A percentile compares a stretch with the other conserved stretches of the same genome.
phyloP scores from a whole-genome alignment of 2,888 invertebrate genomes.

The Zygaena filipendulae region DNA sequence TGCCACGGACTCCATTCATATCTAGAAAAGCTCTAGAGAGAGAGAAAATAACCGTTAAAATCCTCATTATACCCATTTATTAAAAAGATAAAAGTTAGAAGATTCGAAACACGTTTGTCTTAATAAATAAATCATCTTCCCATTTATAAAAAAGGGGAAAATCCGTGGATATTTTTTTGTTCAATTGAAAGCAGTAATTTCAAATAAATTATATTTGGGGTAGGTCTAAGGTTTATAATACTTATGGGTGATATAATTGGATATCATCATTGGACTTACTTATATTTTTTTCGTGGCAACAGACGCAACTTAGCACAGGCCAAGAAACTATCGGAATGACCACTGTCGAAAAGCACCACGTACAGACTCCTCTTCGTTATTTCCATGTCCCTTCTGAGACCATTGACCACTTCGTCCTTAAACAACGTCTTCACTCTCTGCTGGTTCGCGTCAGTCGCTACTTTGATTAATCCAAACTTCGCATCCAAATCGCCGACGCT shows the following conservation, averaged over 20 bases:
- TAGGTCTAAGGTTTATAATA: too few relatives aligned
- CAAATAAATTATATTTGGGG: too few relatives aligned
- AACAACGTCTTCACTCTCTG: constrained; percentile 69
- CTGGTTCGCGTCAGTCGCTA: constrained; percentile 71
- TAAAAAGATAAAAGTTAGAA: not conserved
- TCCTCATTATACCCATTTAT: not conserved
- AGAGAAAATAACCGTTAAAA: not conserved
- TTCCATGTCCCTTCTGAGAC: constrained; percentile 78
- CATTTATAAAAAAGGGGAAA: too few relatives aligned
- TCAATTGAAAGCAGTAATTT: too few relatives aligned
- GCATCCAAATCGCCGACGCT: constrained; percentile 84
- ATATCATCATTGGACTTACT: not conserved
- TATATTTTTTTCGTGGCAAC: not conserved
- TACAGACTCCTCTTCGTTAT: constrained; percentile 82
- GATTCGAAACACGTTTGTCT: too few relatives aligned
- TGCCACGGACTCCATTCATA: constrained; percentile 83
- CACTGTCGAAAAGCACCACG: constrained; percentile 82
- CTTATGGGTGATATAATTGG: too few relatives aligned
- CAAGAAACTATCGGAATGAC: constrained; percentile 79
- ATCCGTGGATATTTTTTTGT: too few relatives aligned
- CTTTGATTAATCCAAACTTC: constrained; percentile 79
- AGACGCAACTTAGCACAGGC: constrained; percentile 83
- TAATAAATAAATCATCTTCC: too few relatives aligned
- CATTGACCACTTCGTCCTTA: constrained; percentile 76
- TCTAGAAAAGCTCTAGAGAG: constrained; percentile 73